phyloP scores from a whole-genome alignment of 2,888 invertebrate species.

The Penaeus monodon region DNA sequence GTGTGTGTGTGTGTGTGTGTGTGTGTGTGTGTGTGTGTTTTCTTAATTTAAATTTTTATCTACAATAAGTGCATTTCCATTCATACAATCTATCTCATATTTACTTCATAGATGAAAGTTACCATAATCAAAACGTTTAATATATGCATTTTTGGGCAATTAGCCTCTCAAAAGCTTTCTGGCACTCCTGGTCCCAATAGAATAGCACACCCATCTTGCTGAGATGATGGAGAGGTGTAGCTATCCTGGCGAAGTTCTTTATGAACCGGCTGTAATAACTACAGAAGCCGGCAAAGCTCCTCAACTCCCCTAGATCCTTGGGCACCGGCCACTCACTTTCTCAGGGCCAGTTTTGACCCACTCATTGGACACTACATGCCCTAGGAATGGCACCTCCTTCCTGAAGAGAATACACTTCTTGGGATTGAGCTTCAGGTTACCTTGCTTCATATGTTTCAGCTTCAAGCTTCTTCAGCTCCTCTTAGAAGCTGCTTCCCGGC shows the following conservation, averaged over 20 bases:
- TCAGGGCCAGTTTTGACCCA: constrained; percentile 59
- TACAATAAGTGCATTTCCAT: no score
- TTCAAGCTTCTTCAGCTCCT: no score
- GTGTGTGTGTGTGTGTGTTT: no score
- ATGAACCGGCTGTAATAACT: constrained; percentile 66
- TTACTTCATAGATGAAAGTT: no score
- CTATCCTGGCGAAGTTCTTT: constrained; percentile 63
- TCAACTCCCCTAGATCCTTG: constrained; percentile 48
- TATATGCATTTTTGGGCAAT: no score
- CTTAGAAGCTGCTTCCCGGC: no score
- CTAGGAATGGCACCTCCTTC: constrained; percentile 35
- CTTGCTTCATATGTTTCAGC: no score
- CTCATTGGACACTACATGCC: constrained; percentile 64
- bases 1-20: no score
- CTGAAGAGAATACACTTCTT: constrained; percentile 63
- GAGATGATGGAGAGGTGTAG: constrained; percentile 65
- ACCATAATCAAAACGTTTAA: no score
- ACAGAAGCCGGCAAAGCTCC: constrained; percentile 66
- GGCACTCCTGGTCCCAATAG: background rate
- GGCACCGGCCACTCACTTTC: constrained; percentile 66
- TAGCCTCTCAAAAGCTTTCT: background rate
- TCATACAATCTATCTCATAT: no score
- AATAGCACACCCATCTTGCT: background rate
- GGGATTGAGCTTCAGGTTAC: constrained; percentile 63
- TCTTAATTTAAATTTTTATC: no score